Evolutionary conservation across 2,888 invertebrate species (phyloP).

Genomic region (Nephrotoma flavescens): DNA sequence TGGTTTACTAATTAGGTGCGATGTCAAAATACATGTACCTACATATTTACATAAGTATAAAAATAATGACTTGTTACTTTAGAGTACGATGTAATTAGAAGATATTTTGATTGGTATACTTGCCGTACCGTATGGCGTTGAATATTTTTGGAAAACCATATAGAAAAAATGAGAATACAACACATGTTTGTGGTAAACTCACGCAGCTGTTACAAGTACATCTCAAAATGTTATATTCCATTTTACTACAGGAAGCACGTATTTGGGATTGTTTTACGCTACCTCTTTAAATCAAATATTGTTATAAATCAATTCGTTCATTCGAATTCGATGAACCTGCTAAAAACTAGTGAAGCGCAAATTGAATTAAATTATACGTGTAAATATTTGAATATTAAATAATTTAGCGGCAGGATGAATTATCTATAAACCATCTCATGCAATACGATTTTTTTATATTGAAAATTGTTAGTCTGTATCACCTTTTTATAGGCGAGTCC

Average conservation of each 20-base stretch:
- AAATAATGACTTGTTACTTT: not conserved
- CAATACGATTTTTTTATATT: not conserved
- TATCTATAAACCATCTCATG: not conserved
- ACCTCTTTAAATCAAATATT: not conserved
- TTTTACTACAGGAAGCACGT: not conserved
- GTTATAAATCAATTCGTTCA: not conserved
- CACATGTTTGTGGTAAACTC: not conserved
- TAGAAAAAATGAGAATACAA: not conserved
- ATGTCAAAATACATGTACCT: not conserved
- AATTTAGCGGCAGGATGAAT: not conserved
- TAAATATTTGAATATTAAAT: not conserved
- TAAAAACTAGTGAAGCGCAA: not conserved
- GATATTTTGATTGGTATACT: not conserved
- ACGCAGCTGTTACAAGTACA: not conserved
- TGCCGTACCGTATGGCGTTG: not conserved
- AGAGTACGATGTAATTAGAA: not conserved
- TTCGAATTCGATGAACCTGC: not conserved
- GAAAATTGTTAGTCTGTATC: not conserved
- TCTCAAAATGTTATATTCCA: not conserved
- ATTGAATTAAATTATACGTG: no score
- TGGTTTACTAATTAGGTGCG: not conserved
- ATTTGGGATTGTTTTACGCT: not conserved
- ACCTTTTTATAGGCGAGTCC: not conserved
- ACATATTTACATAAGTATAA: not conserved
- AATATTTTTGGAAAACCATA: not conserved